These are phyloP conservation scores for Steatornis caripensis DNA, from an alignment of 2,113 vertebrate genomes.

Conservation along the genomic window DNA sequence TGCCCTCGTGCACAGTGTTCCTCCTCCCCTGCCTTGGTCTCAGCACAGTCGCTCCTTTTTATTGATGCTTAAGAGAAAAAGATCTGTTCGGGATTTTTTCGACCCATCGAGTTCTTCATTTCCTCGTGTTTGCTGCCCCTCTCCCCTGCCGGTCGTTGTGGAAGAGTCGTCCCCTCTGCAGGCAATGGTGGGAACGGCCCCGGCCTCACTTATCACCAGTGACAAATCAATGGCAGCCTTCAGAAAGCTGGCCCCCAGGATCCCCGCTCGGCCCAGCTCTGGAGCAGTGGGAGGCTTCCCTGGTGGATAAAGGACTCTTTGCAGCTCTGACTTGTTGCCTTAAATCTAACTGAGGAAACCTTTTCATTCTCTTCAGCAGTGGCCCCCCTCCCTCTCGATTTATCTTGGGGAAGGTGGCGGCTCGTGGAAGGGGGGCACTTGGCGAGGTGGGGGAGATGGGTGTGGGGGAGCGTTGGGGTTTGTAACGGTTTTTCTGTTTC, in stretches of 20 bases:
- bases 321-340: conserved; percentile 69
- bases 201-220: conserved; percentile 75
- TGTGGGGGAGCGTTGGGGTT: conserved; percentile 39
- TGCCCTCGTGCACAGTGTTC: background rate
- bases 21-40: background rate
- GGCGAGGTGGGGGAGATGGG: background rate
- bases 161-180: conserved; percentile 74
- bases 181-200: conserved; percentile 79
- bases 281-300: conserved; percentile 71
- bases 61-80: conserved; percentile 2
- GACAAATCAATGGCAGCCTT: conserved; percentile 77
- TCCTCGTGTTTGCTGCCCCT: background rate
- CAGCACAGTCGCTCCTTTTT: conserved; percentile 12
- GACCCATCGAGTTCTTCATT: conserved; percentile 50
- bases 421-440: background rate
- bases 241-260: conserved; percentile 75
- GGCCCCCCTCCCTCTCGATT: conserved; percentile 19
- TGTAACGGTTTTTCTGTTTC: conserved; percentile 56
- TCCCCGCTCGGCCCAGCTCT: conserved; percentile 53
- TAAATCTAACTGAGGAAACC: conserved; percentile 58
- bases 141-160: conserved; percentile 76
- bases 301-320: conserved; percentile 62
- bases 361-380: conserved; percentile 43
- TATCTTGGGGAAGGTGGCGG: conserved; percentile 37
- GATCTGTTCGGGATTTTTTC: conserved; percentile 6